Evolutionary conservation across 2,113 vertebrate species (phyloP), one percentile per base, ranked within the genome.

Genomic region (Scalopus aquaticus): DNA sequence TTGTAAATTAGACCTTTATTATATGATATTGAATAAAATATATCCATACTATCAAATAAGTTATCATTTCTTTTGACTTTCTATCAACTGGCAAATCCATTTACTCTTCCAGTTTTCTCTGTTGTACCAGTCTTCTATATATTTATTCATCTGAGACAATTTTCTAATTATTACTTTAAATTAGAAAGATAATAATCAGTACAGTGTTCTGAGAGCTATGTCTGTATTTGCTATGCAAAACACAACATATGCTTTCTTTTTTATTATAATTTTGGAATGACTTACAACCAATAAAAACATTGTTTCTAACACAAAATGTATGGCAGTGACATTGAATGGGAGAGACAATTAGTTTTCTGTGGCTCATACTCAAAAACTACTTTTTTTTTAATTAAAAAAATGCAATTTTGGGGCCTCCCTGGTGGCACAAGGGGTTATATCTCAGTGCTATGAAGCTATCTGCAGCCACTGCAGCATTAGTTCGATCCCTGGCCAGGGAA

Each of bases 81-180:
- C n/a, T n/a, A 49, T 39, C 20, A 30, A n/a, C 37, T 67, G 46
- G 19, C 10, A 58, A 44, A 35, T 12, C 22, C 16, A 30, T 5
- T 44, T 30, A 62, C 26, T 64, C 19, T 19, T 65, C 42, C 30
- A 32, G 9, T 51, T 42, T 39, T 46, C 44, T 42, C 46, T 10
- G 1, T 19, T 1, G 2, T n/a, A 8, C 17, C 0, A 1, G 26
- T 35, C 1, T 65, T 28, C 44, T 65, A 32, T 6, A 49, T 15
- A 16, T 3, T 13, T 15, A n/a, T 39, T 46, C 28, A 28, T n/a
- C 20, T 0, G 6, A 13, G 82, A 64, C 0, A 15, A 69, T 32
- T 70, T 60, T 20, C 9, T 54, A 62, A 46, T 1, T 28, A 20
- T 8, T 17, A 80, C 74, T 77, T 89, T 15, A 32, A 39, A 49